Evolutionary conservation across 2,888 invertebrate species (phyloP), one percentile per base, ranked within the genome.

Genomic region (Hypercompe scribonia): DNA sequence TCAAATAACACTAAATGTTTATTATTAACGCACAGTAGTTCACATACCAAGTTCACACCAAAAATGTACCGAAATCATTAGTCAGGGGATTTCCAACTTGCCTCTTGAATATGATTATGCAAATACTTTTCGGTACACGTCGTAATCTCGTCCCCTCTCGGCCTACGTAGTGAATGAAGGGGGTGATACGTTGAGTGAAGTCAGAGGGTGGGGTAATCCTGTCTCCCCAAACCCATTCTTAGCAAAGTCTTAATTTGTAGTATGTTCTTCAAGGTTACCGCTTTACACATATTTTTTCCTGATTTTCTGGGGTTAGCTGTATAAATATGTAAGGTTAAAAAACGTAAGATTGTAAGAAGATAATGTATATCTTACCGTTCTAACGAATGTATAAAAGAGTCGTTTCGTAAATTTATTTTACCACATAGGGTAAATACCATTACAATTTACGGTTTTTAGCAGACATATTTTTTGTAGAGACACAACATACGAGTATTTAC

Each of bases 81-180:
- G 71, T 77, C 71, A 67, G 75, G 64, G 71, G 73, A 83, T 84
- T 83, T 84, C 78, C 73, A 82, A 84, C 77, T 82, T 68, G 78
- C 68, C 81, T 82, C 79, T 84, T 85, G 86, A 89, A 88, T 90
- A 86, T 85, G 85, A 88, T 91, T 91, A 91, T 89, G 91, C 87
- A 91, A 91, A 91, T 89, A 80, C 36, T 64, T 74, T 78, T 80
- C 77, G 75, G 74, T 75, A 82, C 80, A 85, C 83, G 84, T 76
- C 81, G 87, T 87, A 87, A 86, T 84, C 79, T 77, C 76, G 75
- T 81, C 72, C 79, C 78, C 79, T 75, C 78, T 75, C 78, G 58
- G 68, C 76, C 71, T 75, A 75, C 80, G 75, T 78, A 78, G 84
- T 90, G 89, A 91, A 90, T 90, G 90, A 85, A 74, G 79, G 76